phyloP scores from a whole-genome alignment of 2,888 invertebrate genomes.

The Perizoma affinitatum region DNA sequence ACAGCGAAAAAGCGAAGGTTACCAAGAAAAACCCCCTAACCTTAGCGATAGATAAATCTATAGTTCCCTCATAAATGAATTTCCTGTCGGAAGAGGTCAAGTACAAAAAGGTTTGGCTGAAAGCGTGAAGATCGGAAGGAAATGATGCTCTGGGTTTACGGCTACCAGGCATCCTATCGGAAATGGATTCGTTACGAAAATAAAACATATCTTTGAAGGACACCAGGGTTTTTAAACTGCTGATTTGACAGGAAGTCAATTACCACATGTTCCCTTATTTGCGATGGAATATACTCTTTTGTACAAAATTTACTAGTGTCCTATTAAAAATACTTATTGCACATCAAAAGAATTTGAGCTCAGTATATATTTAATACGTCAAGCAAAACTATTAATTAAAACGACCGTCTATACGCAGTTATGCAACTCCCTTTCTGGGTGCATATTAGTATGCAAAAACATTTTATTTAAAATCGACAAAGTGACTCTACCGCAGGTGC shows the following conservation, averaged over 20 bases:
- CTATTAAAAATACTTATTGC: too few species aligned
- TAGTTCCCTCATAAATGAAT: constrained; percentile 36
- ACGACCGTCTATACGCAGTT: too few species aligned
- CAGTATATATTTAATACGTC: too few species aligned
- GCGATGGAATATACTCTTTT: too few species aligned
- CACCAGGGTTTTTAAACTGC: not conserved
- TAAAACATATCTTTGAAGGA: constrained; percentile 2
- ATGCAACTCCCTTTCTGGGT: too few species aligned
- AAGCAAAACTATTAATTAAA: too few species aligned
- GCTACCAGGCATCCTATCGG: constrained; percentile 20
- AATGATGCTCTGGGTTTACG: constrained; percentile 25
- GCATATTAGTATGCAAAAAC: constrained; percentile 32
- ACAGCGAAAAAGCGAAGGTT: not conserved
- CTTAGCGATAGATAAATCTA: constrained; percentile 27
- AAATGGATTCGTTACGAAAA: constrained; percentile 27
- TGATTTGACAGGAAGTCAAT: constrained; percentile 6
- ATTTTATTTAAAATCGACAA: constrained; percentile 39
- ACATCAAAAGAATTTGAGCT: too few species aligned
- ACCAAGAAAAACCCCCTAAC: constrained; percentile 27
- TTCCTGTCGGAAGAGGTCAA: constrained; percentile 42
- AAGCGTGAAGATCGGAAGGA: constrained; percentile 35
- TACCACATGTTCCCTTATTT: not conserved
- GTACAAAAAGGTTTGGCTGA: constrained; percentile 29
- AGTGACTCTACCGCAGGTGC: constrained; percentile 42
- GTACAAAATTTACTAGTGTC: too few species aligned